A percentile compares a stretch with the other conserved stretches of the same genome.
These are phyloP conservation scores for Montipora foliosa DNA, from an alignment of 64 coral and sea anemone species.

Conservation along the genomic window DNA sequence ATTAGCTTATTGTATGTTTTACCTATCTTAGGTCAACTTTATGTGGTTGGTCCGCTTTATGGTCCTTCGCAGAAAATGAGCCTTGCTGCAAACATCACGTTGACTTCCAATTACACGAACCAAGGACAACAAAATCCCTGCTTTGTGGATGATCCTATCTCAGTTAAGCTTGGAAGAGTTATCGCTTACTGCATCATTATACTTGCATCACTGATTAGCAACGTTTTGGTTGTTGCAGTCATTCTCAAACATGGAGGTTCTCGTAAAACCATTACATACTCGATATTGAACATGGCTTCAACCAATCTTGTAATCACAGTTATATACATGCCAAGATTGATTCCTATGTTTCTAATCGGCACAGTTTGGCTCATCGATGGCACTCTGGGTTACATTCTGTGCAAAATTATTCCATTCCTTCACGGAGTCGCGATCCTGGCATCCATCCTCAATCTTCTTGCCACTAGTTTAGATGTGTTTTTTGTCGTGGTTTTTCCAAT, in stretches of 20 bases:
- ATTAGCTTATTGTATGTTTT: no score
- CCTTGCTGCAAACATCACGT: not conserved
- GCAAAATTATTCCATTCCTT: conserved; percentile 33
- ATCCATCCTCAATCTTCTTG: conserved; percentile 4
- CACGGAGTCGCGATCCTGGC: conserved; percentile 19
- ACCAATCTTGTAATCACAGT: conserved; percentile 23
- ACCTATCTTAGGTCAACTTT: no score
- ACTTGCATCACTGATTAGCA: not conserved
- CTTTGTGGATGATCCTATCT: not conserved
- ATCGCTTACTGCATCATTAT: conserved; percentile 26
- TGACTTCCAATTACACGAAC: no score
- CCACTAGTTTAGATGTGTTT: conserved; percentile 8
- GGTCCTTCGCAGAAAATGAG: conserved; percentile 19
- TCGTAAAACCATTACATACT: conserved; percentile 13
- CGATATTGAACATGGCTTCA: not conserved
- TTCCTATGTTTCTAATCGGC: conserved; percentile 23
- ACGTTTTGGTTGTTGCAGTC: not conserved
- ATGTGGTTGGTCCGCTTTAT: no score
- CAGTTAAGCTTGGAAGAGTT: not conserved
- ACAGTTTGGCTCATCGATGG: not conserved
- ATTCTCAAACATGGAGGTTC: not conserved
- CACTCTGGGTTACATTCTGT: not conserved
- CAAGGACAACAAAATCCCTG: not conserved
- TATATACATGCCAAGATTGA: conserved; percentile 33
- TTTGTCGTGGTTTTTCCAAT: conserved; percentile 24